phyloP scores from a whole-genome alignment of 2,888 invertebrate species.

The Callyntrura sp. region DNA sequence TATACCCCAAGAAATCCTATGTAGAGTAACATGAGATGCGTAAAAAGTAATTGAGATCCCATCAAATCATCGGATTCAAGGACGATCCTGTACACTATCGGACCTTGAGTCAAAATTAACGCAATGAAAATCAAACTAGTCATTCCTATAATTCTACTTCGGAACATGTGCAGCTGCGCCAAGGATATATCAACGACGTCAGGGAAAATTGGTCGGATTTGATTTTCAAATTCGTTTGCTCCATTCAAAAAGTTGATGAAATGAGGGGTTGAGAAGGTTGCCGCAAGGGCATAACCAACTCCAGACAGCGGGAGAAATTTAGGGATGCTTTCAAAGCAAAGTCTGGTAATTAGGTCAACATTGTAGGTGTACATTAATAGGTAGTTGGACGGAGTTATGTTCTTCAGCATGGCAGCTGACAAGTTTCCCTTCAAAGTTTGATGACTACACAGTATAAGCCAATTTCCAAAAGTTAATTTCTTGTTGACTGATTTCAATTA shows the following conservation, averaged over 20 bases:
- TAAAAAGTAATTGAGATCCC: not conserved
- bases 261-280: not conserved
- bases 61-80: not conserved
- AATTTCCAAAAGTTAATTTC: too few relatives aligned
- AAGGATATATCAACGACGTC: slow-evolving; percentile 9
- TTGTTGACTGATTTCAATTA: too few relatives aligned
- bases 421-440: too few relatives aligned
- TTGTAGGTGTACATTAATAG: not conserved
- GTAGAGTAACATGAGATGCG: not conserved
- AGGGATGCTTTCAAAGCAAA: not conserved
- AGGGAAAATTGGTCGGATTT: slow-evolving; percentile 24
- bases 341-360: not conserved
- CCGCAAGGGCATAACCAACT: not conserved
- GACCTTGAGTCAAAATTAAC: not conserved
- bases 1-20: slow-evolving; percentile 21
- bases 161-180: not conserved
- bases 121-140: not conserved
- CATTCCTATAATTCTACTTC: not conserved
- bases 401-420: too few relatives aligned
- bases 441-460: too few relatives aligned
- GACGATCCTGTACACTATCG: not conserved
- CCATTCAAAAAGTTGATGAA: slow-evolving; percentile 40
- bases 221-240: slow-evolving; percentile 37
- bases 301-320: slow-evolving; percentile 26
- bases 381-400: too few relatives aligned